phyloP scores from a whole-genome alignment of 53 echinoderm and acorn worm genomes.

The Temnopleurus reevesii region DNA sequence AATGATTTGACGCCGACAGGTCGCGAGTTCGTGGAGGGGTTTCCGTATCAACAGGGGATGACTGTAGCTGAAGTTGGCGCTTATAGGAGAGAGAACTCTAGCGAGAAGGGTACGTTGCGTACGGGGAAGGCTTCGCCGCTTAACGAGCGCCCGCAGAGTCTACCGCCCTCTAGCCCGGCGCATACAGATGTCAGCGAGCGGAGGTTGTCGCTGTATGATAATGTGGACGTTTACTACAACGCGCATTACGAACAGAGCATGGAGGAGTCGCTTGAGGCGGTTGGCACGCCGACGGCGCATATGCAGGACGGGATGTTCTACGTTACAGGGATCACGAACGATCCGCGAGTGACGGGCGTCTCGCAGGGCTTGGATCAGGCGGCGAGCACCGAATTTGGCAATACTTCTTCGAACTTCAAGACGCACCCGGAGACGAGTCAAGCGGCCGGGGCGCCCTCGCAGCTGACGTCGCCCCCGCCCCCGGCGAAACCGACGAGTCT shows the following conservation, averaged over 20 bases:
- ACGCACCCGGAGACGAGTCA: slow-evolving; percentile 14
- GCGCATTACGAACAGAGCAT: slow-evolving; percentile 94
- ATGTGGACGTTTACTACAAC: slow-evolving; percentile 92
- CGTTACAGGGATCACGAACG: slow-evolving; percentile 19
- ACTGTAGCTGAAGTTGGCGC: background rate
- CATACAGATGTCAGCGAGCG: slow-evolving; percentile 74
- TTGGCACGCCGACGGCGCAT: slow-evolving; percentile 85
- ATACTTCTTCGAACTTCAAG: slow-evolving; percentile 21
- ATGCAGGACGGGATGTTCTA: slow-evolving; percentile 47
- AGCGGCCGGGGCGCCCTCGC: background rate
- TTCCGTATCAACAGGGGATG: background rate
- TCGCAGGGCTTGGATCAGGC: background rate
- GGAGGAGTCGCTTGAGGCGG: slow-evolving; percentile 96
- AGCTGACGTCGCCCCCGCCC: slow-evolving; percentile 43
- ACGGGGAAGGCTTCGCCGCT: slow-evolving; percentile 71
- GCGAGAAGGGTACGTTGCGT: slow-evolving; percentile 61
- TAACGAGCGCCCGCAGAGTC: slow-evolving; percentile 81
- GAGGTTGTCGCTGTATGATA: slow-evolving; percentile 88
- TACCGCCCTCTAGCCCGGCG: slow-evolving; percentile 85
- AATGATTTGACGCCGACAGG: slow-evolving; percentile 50
- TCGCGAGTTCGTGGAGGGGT: slow-evolving; percentile 44
- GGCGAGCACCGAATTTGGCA: slow-evolving; percentile 22
- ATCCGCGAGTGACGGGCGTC: slow-evolving; percentile 34
- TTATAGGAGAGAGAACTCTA: background rate
- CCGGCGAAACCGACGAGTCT: slow-evolving; percentile 55